Evolutionary conservation across 2,888 invertebrate genomes (phyloP).

Genomic region (Lepidochrysops patricia): DNA sequence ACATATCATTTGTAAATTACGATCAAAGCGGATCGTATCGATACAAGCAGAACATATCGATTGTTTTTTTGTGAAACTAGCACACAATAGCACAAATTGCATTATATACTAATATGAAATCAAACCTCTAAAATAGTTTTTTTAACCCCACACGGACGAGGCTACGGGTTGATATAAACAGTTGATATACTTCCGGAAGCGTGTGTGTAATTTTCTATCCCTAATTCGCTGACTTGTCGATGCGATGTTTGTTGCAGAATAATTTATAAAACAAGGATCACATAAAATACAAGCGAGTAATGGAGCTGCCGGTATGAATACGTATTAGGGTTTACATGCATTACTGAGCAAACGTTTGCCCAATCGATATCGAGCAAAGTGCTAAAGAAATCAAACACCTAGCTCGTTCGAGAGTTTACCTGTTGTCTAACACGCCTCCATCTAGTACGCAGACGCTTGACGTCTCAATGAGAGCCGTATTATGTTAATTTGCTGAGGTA

Average conservation of each 20-base stretch:
- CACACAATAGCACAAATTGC: too few relatives aligned
- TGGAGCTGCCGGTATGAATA: conserved; percentile 11
- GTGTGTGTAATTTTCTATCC: background rate
- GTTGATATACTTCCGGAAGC: background rate
- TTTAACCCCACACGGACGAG: conserved; percentile 8
- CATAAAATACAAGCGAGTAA: conserved; percentile 11
- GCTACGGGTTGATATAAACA: conserved; percentile 8
- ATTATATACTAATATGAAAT: background rate
- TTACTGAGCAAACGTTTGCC: conserved; percentile 16
- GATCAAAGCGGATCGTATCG: too few relatives aligned
- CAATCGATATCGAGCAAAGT: conserved; percentile 15
- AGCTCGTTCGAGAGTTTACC: conserved; percentile 13
- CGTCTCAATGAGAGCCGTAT: conserved; percentile 12
- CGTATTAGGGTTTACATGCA: conserved; percentile 14
- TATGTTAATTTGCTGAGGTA: conserved; percentile 9
- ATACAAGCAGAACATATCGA: too few relatives aligned
- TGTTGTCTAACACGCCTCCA: conserved; percentile 15
- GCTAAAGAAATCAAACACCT: conserved; percentile 15
- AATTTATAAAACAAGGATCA: conserved; percentile 10
- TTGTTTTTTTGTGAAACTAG: too few relatives aligned
- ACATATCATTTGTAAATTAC: too few relatives aligned
- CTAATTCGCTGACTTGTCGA: background rate
- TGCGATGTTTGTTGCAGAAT: conserved; percentile 1
- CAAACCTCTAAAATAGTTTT: background rate
- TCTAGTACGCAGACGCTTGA: conserved; percentile 8